A percentile compares a stretch with the other conserved stretches of the same genome.
Evolutionary conservation across 2,113 vertebrate species (phyloP).

Genomic region (Acanthochromis polyacanthus): DNA sequence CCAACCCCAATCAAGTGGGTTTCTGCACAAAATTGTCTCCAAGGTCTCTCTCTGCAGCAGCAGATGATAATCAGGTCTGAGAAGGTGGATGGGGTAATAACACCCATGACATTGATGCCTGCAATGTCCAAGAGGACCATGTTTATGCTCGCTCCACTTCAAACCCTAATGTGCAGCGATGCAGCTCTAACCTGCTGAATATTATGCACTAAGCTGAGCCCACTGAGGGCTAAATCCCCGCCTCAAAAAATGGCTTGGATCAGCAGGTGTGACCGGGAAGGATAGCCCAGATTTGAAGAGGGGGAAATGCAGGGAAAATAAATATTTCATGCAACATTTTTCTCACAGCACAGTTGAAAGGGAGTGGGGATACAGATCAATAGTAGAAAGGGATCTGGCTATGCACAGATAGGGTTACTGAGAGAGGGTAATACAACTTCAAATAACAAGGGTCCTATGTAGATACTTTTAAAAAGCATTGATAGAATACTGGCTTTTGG

Average conservation of each 20-base stretch:
- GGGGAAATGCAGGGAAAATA: slow-evolving; percentile 53
- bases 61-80: slow-evolving; percentile 24
- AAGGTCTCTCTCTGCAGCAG: not conserved
- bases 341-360: slow-evolving; percentile 54
- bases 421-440: slow-evolving; percentile 28
- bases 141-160: slow-evolving; percentile 54
- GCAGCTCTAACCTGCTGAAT: slow-evolving; percentile 55
- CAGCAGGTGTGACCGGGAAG: slow-evolving; percentile 73
- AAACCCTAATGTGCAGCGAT: slow-evolving; percentile 67
- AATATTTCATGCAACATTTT: slow-evolving; percentile 69
- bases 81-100: slow-evolving; percentile 31
- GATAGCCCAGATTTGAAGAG: slow-evolving; percentile 48
- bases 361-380: slow-evolving; percentile 51
- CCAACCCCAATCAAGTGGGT: not conserved
- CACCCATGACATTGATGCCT: slow-evolving; percentile 14
- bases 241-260: slow-evolving; percentile 54
- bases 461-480: not conserved
- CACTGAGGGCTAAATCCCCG: slow-evolving; percentile 51
- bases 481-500: not conserved
- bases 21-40: not conserved
- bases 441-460: slow-evolving; percentile 7
- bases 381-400: slow-evolving; percentile 50
- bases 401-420: slow-evolving; percentile 45
- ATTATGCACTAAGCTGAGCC: slow-evolving; percentile 50
- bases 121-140: slow-evolving; percentile 18